Evolutionary conservation across 2,113 vertebrate genomes (phyloP).

Genomic region (Collichthys lucidus): DNA sequence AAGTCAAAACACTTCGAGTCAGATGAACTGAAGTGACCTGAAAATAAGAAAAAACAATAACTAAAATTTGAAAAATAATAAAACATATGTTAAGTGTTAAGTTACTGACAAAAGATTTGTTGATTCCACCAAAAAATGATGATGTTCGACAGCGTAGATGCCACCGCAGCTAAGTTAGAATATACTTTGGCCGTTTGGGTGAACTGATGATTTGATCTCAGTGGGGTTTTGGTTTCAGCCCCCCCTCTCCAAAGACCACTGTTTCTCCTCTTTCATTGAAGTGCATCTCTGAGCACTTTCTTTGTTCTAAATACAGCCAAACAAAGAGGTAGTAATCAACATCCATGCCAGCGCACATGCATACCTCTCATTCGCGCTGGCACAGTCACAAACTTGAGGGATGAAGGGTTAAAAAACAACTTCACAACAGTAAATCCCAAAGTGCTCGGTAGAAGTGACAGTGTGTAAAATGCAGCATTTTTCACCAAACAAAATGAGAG

Average conservation of each 20-base stretch:
- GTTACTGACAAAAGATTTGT: not conserved
- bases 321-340: slow-evolving; percentile 7
- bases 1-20: not conserved
- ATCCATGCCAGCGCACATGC: not conserved
- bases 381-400: not conserved
- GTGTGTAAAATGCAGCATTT: slow-evolving; percentile 53
- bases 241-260: not conserved
- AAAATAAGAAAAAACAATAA: not conserved
- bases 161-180: not conserved
- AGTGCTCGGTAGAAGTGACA: slow-evolving; percentile 46
- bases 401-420: slow-evolving; percentile 31
- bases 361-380: not conserved
- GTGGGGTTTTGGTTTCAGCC: not conserved
- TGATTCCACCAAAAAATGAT: not conserved
- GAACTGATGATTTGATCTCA: not conserved
- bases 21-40: not conserved
- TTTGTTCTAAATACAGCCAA: slow-evolving; percentile 10
- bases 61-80: no score
- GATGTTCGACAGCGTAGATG: not conserved
- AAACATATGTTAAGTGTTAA: not conserved
- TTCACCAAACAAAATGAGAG: slow-evolving; percentile 55
- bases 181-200: not conserved
- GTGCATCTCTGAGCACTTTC: slow-evolving; percentile 14
- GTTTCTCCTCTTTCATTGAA: not conserved
- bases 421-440: slow-evolving; percentile 26